phyloP scores from a whole-genome alignment of 2,113 vertebrate genomes.

The Aldabrachelys gigantea region DNA sequence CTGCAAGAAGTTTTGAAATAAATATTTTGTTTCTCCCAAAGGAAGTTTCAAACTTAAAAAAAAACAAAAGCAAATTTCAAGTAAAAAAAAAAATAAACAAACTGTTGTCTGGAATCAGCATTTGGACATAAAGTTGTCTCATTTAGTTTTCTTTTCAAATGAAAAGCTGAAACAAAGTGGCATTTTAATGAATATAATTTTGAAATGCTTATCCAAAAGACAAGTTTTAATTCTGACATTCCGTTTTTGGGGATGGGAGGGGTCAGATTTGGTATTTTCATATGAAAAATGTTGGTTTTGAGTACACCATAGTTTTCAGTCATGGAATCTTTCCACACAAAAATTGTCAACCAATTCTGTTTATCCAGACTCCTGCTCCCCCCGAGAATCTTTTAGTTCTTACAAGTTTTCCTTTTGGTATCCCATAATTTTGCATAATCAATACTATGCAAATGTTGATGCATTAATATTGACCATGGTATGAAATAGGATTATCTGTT shows the following conservation, averaged over 20 bases:
- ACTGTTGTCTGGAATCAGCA: neutral
- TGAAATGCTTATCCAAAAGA: neutral
- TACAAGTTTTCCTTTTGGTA: neutral
- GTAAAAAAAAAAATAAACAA: neutral
- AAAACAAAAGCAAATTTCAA: too few relatives aligned
- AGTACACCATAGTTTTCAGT: neutral
- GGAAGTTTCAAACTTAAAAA: neutral
- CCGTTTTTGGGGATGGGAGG: neutral
- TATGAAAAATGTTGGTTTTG: neutral
- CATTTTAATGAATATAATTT: neutral
- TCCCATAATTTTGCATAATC: neutral
- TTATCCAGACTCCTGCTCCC: neutral
- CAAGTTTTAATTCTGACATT: neutral
- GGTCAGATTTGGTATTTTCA: neutral
- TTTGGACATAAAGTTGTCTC: neutral
- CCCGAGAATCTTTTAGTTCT: neutral
- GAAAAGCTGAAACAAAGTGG: neutral
- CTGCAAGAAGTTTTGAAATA: neutral
- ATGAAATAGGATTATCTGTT: neutral
- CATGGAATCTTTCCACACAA: neutral
- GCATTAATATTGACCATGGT: neutral
- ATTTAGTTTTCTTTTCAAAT: neutral
- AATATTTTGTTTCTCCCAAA: neutral
- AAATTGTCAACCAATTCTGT: neutral
- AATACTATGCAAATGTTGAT: neutral